Base-by-base conservation (phyloP, 2,888 invertebrate species). In the Anorthoa munda region DNA sequence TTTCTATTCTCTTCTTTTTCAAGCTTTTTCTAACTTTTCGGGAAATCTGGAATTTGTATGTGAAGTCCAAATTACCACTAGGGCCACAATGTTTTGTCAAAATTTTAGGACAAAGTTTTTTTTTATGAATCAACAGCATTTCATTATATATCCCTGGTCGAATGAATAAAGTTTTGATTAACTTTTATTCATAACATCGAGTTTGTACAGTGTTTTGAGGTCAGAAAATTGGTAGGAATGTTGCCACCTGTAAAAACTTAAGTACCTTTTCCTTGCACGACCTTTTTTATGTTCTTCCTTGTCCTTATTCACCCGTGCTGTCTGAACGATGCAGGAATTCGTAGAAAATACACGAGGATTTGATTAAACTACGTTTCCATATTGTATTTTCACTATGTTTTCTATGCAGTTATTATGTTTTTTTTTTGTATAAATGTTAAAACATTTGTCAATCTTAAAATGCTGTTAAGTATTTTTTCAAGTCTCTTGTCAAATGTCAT, bases 131-230 rank as follows among this genome's bases (percentile, higher is more conserved):
- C 95, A 94, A 94, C 79, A 90, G 95, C 95, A 95, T 95, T 95
- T 95, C 95, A 93, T 92, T 81, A 82, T 81, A 21, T 83, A 86
- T 65, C 90, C 94, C 93, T 93, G 93, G 93, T 93, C 45, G 71
- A 84, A 82, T 84, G 83, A 82, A 81, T 81, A 81, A 83, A 83
- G 82, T 72, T 50, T 73, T 64, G 55, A 81, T 75, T 82, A 75
- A 83, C 80, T 86, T 87, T 86, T 87, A 81, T 89, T 88, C 86
- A 50, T 74, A 81, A 89, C 92, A 94, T 95, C 96, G 96, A 96
- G 96, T 93, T 85, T 95, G 96, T 96, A 96, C 96, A 96, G 96
- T 95, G 92, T 92, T 90, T 90, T 89, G 88, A 87, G 87, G 88
- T 83, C 83, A 90, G 89, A 92, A 61, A 72, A 85, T 81, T 84